phyloP scores from a whole-genome alignment of 2,888 invertebrate species.

The Psylliodes chrysocephalus region DNA sequence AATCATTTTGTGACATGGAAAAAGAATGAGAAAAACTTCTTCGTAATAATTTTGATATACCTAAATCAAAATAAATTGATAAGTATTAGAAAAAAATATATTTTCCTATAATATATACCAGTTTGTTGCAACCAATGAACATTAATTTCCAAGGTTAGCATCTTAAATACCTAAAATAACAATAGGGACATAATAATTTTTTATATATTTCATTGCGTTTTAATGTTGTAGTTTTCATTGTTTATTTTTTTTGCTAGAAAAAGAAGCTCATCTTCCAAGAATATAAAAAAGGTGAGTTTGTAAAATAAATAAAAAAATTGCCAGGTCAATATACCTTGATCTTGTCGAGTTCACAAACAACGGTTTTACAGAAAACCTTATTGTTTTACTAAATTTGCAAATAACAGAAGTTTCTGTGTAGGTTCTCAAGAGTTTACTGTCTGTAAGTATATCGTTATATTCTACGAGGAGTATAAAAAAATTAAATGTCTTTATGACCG shows the following conservation, averaged over 20 bases:
- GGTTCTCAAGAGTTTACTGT: background rate
- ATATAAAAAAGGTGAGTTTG: background rate
- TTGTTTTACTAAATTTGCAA: constrained; percentile 28
- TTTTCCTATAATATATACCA: too few species aligned
- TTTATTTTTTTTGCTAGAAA: background rate
- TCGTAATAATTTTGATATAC: too few species aligned
- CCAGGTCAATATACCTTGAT: constrained; percentile 22
- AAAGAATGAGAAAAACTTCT: too few species aligned
- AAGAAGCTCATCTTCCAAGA: too few species aligned
- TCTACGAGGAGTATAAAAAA: background rate
- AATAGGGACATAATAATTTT: background rate
- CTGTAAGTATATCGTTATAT: background rate
- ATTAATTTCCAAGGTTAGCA: background rate
- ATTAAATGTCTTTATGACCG: too few species aligned
- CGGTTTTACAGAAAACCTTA: constrained; percentile 20
- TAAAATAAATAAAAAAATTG: constrained; percentile 11
- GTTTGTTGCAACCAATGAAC: too few species aligned
- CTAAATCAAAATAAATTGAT: too few species aligned
- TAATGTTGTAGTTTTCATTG: background rate
- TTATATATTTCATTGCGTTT: background rate
- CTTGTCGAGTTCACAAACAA: constrained; percentile 21
- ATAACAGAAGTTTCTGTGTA: constrained; percentile 13
- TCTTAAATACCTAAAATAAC: background rate
- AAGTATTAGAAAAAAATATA: too few species aligned
- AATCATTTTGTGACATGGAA: too few species aligned